phyloP scores from a whole-genome alignment of 2,797 vertebrate species.

The Ceyx erithaca region DNA sequence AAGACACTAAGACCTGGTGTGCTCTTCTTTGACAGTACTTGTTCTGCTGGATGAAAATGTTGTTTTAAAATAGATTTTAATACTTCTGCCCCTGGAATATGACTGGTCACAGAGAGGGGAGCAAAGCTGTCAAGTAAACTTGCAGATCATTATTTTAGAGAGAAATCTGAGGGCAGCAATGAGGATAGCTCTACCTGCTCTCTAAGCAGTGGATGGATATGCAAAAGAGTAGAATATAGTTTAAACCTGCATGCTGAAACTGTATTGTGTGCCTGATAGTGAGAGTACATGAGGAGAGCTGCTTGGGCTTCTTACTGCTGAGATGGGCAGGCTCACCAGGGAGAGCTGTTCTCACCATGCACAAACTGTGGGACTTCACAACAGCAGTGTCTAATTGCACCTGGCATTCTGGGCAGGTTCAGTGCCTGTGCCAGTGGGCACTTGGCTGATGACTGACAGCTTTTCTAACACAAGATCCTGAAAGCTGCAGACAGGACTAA shows the following conservation, averaged over 20 bases:
- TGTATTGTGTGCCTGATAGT: background rate
- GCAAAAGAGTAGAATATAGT: background rate
- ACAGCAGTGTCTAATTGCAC: conserved; percentile 1
- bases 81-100: background rate
- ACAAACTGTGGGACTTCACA: background rate
- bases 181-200: background rate
- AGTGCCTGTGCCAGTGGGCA: conserved; percentile 36
- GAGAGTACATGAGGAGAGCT: background rate
- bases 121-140: background rate
- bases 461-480: background rate
- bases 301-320: background rate
- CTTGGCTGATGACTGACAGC: conserved; percentile 30
- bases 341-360: background rate
- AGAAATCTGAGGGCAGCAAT: background rate
- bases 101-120: background rate
- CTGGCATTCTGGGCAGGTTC: conserved; percentile 31
- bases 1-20: background rate
- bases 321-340: background rate
- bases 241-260: background rate
- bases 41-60: background rate
- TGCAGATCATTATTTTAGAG: background rate
- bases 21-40: background rate
- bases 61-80: background rate
- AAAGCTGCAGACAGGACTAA: conserved; percentile 37
- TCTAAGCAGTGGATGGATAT: background rate